These are phyloP conservation scores for Lutraria rhynchaena DNA, from an alignment of 1,140 invertebrate genomes.

Conservation along the genomic window DNA sequence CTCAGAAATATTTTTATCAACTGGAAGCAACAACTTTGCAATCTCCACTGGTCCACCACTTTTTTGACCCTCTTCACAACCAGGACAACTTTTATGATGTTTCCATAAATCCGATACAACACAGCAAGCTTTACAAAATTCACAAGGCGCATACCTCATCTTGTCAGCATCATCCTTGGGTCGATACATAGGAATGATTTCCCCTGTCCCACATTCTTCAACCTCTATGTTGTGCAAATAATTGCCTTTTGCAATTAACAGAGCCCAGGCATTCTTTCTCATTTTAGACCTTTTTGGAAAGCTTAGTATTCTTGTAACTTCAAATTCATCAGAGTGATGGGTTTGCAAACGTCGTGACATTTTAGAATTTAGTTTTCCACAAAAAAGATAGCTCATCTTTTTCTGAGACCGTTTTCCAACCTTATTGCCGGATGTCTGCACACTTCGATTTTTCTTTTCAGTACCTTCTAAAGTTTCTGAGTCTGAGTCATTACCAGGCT, in stretches of 20 bases:
- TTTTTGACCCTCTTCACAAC: not conserved
- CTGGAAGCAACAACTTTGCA: constrained; percentile 1
- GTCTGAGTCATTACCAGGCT: no score
- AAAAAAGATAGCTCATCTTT: no score
- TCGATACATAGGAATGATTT: not conserved
- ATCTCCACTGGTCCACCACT: constrained; percentile 15
- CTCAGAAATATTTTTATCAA: not conserved
- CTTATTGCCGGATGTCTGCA: no score
- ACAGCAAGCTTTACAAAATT: constrained; percentile 4
- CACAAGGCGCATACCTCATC: constrained; percentile 17
- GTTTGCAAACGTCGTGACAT: no score
- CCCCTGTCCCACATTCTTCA: not conserved
- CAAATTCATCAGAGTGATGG: no score
- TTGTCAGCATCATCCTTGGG: not conserved
- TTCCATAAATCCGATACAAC: constrained; percentile 2
- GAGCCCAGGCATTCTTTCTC: constrained; percentile 5
- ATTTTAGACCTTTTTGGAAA: no score
- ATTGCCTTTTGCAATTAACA: not conserved
- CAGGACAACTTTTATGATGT: constrained; percentile 12
- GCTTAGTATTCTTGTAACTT: no score
- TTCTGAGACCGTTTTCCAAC: no score
- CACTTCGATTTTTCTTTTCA: no score
- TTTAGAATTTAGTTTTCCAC: not conserved
- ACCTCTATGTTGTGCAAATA: not conserved
- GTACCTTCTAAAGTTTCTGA: no score